Percentiles rank a stretch among this genome's conserved stretches.
These are phyloP conservation scores for Erithacus rubecula DNA, from an alignment of 2,797 vertebrate genomes.

Conservation along the genomic window DNA sequence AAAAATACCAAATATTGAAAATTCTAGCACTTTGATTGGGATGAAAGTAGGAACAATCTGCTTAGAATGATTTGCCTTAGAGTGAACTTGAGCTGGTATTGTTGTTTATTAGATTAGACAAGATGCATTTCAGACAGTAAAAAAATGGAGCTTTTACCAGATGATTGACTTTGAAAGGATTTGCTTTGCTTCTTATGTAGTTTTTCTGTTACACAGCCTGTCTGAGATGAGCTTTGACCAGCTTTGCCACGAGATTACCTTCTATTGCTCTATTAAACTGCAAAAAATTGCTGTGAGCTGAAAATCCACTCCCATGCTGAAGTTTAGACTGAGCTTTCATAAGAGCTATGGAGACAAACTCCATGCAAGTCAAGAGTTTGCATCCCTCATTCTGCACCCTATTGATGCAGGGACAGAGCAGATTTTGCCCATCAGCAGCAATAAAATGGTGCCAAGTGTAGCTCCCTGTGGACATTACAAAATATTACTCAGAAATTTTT, in stretches of 20 bases:
- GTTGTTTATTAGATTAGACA: background rate
- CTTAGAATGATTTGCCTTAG: background rate
- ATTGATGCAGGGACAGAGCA: background rate
- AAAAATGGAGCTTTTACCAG: background rate
- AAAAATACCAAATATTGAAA: background rate
- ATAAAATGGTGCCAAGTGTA: background rate
- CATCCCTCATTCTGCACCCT: background rate
- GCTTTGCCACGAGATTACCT: background rate
- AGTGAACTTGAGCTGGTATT: background rate
- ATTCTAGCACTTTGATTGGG: background rate
- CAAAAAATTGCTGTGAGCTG: background rate
- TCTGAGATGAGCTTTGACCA: background rate
- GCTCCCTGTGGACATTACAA: background rate
- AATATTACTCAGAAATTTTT: background rate
- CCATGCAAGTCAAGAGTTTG: background rate
- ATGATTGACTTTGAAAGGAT: background rate
- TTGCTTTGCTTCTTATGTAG: background rate
- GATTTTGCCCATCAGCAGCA: background rate
- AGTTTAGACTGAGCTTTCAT: background rate
- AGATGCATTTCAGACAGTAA: background rate
- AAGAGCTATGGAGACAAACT: background rate
- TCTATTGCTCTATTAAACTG: background rate
- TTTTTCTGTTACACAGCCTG: background rate
- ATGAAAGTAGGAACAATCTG: background rate
- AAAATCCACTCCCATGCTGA: background rate